Evolutionary conservation across 2,888 invertebrate species (phyloP), one percentile per base, ranked within the genome.

Genomic region (Diaperis boleti): DNA sequence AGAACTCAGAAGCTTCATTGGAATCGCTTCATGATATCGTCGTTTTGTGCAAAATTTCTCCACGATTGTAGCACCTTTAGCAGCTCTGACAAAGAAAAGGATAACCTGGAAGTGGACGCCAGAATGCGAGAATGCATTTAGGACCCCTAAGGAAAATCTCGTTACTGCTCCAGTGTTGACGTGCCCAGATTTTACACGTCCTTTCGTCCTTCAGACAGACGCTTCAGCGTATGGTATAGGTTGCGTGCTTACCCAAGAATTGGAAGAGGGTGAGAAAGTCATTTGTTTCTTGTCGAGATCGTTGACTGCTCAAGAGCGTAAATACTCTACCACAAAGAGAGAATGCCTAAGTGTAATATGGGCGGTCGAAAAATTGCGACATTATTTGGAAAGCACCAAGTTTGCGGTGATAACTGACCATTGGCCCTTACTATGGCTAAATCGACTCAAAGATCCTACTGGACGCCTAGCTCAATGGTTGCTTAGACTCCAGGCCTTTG

Each of bases 301-400:
- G 22, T 22, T 22, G 22, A 7, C 4, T 22, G 7, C 4, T 6
- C 4, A 7, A 7, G 22, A 22, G 7, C 22, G 22, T 6, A 22
- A 33, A 11, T 10, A 11, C 33, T 3, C 2, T 13, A 4, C 2
- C 2, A n/a, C 33, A 6, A 7, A 22, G 7, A 22, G 7, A 31
- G 31, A 31, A 2, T 31, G n/a, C 10, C n/a, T 4, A 3, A n/a
- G 3, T 5, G 31, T 17, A 6, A 64, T 5, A 33, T n/a, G n/a
- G n/a, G n/a, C n/a, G n/a, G n/a, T n/a, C n/a, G 69, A 72, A 37
- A 69, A 71, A 29, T 57, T 70, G 11, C 22, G 68, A 41, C 62
- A 42, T 7, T 72, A 69, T 52, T 17, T 72, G 7, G 65, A 63
- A 17, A 17, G 31, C 1, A 37, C 39, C 1, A 22, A 10, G 3